Conservation (phyloP, 2,888 invertebrate species). For the Chelonus formosanus region DNA sequence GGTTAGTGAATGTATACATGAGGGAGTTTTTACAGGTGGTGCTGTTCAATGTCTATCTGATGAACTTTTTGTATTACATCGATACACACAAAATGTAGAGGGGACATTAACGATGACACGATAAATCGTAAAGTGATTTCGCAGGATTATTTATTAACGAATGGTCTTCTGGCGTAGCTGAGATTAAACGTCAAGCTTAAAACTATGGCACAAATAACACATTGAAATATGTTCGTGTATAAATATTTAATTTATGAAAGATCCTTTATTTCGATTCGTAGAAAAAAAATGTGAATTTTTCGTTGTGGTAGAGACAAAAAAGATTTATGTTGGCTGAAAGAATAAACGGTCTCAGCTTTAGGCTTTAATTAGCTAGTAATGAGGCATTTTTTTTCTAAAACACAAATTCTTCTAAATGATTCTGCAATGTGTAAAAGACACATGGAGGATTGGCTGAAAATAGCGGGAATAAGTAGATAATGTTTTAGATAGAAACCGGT, state of each 20-base stretch:
- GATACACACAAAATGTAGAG: slow-evolving; percentile 18
- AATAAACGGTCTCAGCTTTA: no score
- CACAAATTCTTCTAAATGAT: no score
- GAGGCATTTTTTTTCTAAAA: no score
- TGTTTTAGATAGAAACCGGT: slow-evolving; percentile 34
- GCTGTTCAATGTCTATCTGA: not conserved
- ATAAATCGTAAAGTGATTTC: slow-evolving; percentile 31
- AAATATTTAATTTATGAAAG: slow-evolving; percentile 16
- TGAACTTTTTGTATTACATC: slow-evolving; percentile 30
- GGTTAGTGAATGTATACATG: no score
- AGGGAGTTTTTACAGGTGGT: no score
- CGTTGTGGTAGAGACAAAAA: no score
- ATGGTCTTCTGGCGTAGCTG: slow-evolving; percentile 14
- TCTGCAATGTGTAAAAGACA: no score
- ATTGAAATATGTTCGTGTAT: slow-evolving; percentile 4
- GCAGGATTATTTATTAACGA: slow-evolving; percentile 28
- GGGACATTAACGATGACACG: slow-evolving; percentile 26
- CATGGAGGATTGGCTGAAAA: no score
- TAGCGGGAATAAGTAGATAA: slow-evolving; percentile 5
- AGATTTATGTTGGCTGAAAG: no score
- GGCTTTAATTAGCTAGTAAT: no score
- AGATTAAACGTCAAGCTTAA: slow-evolving; percentile 25
- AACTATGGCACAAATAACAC: slow-evolving; percentile 5
- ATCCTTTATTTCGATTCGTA: slow-evolving; percentile 18
- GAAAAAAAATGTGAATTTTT: not conserved